Evolutionary conservation across 2,888 invertebrate species (phyloP), one percentile per base, ranked within the genome.

Genomic region (Caprella mutica): DNA sequence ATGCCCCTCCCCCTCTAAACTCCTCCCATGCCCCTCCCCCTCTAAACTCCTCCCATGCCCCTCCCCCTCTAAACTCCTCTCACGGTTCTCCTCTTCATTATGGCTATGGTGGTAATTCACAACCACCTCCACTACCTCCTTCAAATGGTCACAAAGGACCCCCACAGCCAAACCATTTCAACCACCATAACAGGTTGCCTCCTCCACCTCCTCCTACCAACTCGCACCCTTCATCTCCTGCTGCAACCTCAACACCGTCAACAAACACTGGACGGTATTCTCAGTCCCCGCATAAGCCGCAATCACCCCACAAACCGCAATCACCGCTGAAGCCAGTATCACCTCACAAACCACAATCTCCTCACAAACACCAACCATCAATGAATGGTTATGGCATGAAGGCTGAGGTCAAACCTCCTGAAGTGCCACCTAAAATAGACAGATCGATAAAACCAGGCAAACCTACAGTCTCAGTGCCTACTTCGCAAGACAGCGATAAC

Each of bases 261-360:
- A 35, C 46, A 21, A 35, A 44, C 38, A 38, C 26, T 48, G 24
- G 29, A 19, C 48, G n/a, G 29, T 38, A 8, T 23, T 35, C 35
- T 35, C 19, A 61, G 39, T 24, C 55, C 52, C 12, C 58, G 55
- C 33, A 63, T 24, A 55, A 57, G 23, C 57, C 59, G 14, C 63
- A 57, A 17, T 63, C 59, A 40, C 56, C 59, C 23, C 56, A 57
- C 43, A 27, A 55, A 46, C 39, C 48, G 35, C 44, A 48, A 23
- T 38, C 46, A 46, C 39, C 43, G n/a, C 51, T 52, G n/a, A 53
- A 58, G 14, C 50, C 58, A 24, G 58, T 58, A 12, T 61, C 61
- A n/a, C 61, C 61, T 33, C 61, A 63, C 29, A 55, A 57, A 23
- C 57, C 59, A 14, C 63, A 57, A 17, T 63, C 59, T 43, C 56